phyloP scores from a whole-genome alignment of 2,888 invertebrate genomes.

The Sminthurinus aureus region DNA sequence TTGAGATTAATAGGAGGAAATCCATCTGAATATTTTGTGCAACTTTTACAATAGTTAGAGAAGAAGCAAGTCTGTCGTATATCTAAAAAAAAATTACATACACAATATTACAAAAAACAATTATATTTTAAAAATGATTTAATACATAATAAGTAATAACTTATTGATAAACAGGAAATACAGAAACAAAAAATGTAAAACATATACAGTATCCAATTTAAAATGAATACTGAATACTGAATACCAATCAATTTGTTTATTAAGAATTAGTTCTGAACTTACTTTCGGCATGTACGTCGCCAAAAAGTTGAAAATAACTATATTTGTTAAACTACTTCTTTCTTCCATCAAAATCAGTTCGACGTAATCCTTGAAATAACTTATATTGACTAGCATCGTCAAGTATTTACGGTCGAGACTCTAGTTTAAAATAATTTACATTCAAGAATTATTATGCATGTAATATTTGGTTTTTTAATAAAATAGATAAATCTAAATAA shows the following conservation, averaged over 20 bases:
- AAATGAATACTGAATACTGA: no score
- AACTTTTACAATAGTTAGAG: constrained; percentile 52
- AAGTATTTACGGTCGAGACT: constrained; percentile 81
- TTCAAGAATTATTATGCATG: neutral
- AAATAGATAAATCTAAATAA: neutral
- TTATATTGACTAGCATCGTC: constrained; percentile 80
- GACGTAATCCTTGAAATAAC: constrained; percentile 86
- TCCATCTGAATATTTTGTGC: constrained; percentile 47
- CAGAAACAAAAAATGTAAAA: no score
- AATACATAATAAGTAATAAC: no score
- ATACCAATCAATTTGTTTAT: no score
- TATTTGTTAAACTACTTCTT: constrained; percentile 82
- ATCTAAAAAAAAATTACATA: constrained; percentile 41
- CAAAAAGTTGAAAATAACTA: constrained; percentile 85
- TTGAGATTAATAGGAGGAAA: constrained; percentile 47
- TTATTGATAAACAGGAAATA: no score
- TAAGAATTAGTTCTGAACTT: constrained; percentile 55
- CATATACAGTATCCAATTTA: neutral
- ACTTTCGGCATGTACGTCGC: constrained; percentile 91
- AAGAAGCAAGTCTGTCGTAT: constrained; percentile 52
- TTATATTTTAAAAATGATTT: no score
- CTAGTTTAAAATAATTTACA: constrained; percentile 63
- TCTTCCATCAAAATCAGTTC: constrained; percentile 90
- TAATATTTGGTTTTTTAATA: neutral
- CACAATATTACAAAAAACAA: neutral